Evolutionary conservation across 1,140 invertebrate genomes (phyloP), one percentile per base, ranked within the genome.

Genomic region (Neotoxoptera formosana): DNA sequence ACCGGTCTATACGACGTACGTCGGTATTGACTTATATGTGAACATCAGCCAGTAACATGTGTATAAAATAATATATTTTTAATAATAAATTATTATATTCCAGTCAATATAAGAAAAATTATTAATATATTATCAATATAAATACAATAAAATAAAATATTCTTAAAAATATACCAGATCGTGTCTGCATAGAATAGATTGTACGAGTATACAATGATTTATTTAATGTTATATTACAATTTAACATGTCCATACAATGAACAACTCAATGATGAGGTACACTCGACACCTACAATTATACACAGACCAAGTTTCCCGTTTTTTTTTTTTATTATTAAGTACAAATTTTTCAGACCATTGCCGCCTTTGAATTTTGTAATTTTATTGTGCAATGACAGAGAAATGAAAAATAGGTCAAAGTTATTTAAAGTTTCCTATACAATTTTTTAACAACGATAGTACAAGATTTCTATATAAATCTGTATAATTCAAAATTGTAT

Each of bases 391-490:
- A 53, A 23, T 36, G 7, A 25, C n/a, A 36, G 36, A 23, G n/a
- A 36, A 89, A 89, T 89, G n/a, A 53, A 36, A 89, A 89, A 89
- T 56, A 36, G 48, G 87, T 53, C 48, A 56, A 89, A 25, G 51
- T 30, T 11, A 41, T 56, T 89, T 25, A 41, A 89, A 56, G 51
- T 36, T 89, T 41, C 23, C 21, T 41, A n/a, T n/a, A 53, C 9
- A 25, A 23, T 36, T 89, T 89, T 0, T 89, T 25, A 56, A 89
- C 51, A 41, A 89, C 51, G 25, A 41, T 17, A 56, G 11, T 56
- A 41, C 9, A 41, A 36, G 9, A 76, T n/a, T 56, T 36, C 11
- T 56, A 30, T 14, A 89, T 51, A 48, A 41, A 41, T 83, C 3
- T 21, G 34, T 84, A 45, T 41, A 45, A 45, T 84, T 76, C n/a